These are phyloP conservation scores for Telenomus remus DNA, from an alignment of 1,140 invertebrate species.

Conservation along the genomic window DNA sequence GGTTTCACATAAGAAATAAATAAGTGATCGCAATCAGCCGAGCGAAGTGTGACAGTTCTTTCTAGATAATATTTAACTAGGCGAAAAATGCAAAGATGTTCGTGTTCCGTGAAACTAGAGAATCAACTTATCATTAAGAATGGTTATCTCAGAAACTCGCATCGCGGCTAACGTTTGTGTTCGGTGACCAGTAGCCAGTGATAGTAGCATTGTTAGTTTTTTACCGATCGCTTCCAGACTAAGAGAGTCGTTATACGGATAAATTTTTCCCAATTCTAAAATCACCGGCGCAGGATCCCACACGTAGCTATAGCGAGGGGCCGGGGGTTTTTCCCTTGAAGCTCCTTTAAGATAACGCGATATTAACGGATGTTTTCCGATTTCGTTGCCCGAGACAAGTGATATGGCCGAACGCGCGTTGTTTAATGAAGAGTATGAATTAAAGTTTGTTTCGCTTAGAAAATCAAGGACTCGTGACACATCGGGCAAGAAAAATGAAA, in stretches of 20 bases:
- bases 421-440: conserved; percentile 54
- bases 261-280: conserved; percentile 6
- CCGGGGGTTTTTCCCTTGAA: conserved; percentile 36
- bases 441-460: conserved; percentile 15
- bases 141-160: background rate
- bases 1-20: conserved; percentile 1
- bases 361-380: conserved; percentile 30
- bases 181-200: conserved; percentile 23
- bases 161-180: conserved; percentile 14
- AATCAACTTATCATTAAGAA: conserved; percentile 1
- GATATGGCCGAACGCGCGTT: conserved; percentile 46
- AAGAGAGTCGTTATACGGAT: background rate
- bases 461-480: conserved; percentile 18
- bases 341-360: conserved; percentile 59
- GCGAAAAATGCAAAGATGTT: conserved; percentile 25
- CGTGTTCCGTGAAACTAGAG: conserved; percentile 28
- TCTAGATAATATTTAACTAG: conserved; percentile 4
- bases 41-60: background rate
- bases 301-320: conserved; percentile 49
- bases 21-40: conserved; percentile 2
- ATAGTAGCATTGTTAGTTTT: conserved; percentile 22
- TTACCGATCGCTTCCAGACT: conserved; percentile 6
- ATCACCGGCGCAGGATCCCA: conserved; percentile 47
- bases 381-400: conserved; percentile 23
- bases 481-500: conserved; percentile 8